Evolutionary conservation across 64 coral and sea anemone species (phyloP).

Genomic region (Porites lutea): DNA sequence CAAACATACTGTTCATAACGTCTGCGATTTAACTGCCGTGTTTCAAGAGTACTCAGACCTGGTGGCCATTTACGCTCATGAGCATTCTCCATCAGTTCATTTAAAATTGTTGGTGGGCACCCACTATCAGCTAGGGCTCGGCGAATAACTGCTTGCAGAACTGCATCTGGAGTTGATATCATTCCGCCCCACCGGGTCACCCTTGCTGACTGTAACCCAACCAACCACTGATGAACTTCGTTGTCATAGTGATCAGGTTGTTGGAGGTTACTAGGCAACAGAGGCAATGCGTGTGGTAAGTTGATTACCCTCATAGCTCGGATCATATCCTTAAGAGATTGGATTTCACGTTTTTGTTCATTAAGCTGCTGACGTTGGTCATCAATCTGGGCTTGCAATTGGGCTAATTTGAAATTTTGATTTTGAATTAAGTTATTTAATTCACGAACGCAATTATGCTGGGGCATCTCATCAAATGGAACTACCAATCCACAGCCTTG

Average conservation of each 20-base stretch:
- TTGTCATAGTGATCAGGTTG: conserved; percentile 62
- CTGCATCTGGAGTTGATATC: conserved; percentile 96
- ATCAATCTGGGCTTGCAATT: conserved; percentile 92
- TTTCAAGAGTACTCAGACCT: conserved; percentile 92
- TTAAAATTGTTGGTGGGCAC: conserved; percentile 85
- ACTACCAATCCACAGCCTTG: conserved; percentile 90
- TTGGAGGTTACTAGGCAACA: conserved; percentile 43
- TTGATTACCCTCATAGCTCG: conserved; percentile 87
- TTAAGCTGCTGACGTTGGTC: conserved; percentile 86
- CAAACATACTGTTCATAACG: conserved; percentile 96
- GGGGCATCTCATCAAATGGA: conserved; percentile 89
- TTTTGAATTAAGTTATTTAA: conserved; percentile 86
- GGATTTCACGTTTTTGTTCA: conserved; percentile 92
- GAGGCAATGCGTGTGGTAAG: conserved; percentile 72
- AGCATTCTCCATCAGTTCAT: conserved; percentile 97
- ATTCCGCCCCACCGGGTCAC: conserved; percentile 96
- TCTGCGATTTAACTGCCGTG: conserved; percentile 85
- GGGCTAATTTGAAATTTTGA: conserved; percentile 87
- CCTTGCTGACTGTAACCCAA: conserved; percentile 73
- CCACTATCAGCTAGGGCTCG: conserved; percentile 86
- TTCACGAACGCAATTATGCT: conserved; percentile 94
- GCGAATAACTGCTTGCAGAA: conserved; percentile 89
- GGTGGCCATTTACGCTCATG: conserved; percentile 95
- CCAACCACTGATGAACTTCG: conserved; percentile 80
- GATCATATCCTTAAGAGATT: conserved; percentile 93